Evolutionary conservation across 1,140 invertebrate species (phyloP).

Genomic region (Ceratosolen solmsi): DNA sequence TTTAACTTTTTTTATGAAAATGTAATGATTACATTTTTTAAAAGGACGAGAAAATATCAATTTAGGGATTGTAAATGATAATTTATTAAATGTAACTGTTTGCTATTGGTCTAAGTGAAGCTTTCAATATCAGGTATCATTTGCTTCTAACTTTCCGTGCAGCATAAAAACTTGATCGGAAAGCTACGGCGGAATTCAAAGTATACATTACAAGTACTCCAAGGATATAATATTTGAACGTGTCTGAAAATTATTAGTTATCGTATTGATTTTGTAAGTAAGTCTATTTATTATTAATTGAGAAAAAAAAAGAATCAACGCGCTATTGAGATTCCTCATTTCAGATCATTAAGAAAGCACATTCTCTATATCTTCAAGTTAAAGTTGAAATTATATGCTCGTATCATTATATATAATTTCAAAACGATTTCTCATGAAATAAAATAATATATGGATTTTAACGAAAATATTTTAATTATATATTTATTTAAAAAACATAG

Average conservation of each 20-base stretch:
- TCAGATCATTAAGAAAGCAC: conserved; percentile 17
- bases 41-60: too few relatives aligned
- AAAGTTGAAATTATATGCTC: not conserved
- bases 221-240: conserved; percentile 3
- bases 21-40: too few relatives aligned
- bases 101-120: not conserved
- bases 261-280: not conserved
- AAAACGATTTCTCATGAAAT: not conserved
- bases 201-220: not conserved
- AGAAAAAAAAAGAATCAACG: not conserved
- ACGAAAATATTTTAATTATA: not conserved
- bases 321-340: not conserved
- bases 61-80: too few relatives aligned
- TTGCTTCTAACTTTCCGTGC: not conserved
- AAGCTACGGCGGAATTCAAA: not conserved
- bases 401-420: not conserved
- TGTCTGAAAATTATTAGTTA: not conserved
- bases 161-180: not conserved
- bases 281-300: not conserved
- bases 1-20: too few relatives aligned
- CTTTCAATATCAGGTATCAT: not conserved
- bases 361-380: not conserved
- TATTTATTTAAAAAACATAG: not conserved
- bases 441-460: not conserved
- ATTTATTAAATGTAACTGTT: too few relatives aligned